Evolutionary conservation across 2,888 invertebrate genomes (phyloP), one percentile per base, ranked within the genome.

Genomic region (Iphiclides podalirius): DNA sequence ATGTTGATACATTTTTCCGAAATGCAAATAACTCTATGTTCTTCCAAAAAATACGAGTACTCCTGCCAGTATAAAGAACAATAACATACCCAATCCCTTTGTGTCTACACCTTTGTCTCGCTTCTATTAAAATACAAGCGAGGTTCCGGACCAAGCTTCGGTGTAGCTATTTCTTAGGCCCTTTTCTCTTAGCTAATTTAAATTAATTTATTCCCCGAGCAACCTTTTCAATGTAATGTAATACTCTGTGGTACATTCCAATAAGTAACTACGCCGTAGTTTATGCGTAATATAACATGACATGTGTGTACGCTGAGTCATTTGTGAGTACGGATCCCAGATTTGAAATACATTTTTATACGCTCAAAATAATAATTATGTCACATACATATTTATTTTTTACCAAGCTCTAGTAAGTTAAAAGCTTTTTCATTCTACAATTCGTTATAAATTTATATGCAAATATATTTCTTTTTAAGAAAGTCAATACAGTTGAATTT

Each of bases 171-270:
- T 79, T 78, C 79, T 79, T 79, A 75, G 75, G 67, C 75, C 78
- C 77, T 75, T 79, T 79, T 81, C 70, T 71, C 74, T 76, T 70
- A 73, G 75, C 77, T 83, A 82, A 82, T 83, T 81, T 78, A 79
- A 80, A 85, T 85, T 81, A 81, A 85, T 84, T 84, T 78, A 80
- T 82, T 75, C 74, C 53, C 63, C 61, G 62, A 67, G 68, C 73
- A 70, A 73, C 35, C 26, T 49, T 37, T 33, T 11, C 16, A 28
- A 28, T 39, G 20, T 39, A 39, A 28, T 31, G 31, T 31, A 31
- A 31, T 31, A 31, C 31, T 11, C 23, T 35, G 12, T 34, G 16
- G 15, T 40, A 40, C 9, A 2, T 34, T 34, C 2, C 26, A 11
- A 44, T 44, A 43, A 36, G 26, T 23, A 6, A 26, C 23, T 34